Evolutionary conservation across 2,113 vertebrate species (phyloP).

Genomic region (Neolamprologus cancellatus): DNA sequence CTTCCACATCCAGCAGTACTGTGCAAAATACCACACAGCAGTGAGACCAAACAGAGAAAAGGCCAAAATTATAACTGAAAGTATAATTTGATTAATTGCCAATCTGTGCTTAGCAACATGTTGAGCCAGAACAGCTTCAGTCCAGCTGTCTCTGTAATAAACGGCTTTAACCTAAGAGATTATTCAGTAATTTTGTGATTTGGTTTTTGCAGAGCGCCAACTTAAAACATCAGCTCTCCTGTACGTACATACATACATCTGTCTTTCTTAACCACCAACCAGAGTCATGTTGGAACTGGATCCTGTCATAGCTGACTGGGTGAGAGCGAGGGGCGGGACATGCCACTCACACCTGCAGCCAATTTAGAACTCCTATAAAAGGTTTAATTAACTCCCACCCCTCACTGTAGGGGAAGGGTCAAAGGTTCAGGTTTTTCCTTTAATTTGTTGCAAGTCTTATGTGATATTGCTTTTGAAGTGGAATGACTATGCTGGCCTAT

Average conservation of each 20-base stretch:
- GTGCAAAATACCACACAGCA: background rate
- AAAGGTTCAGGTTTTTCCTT: background rate
- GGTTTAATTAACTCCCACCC: background rate
- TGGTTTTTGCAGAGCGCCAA: background rate
- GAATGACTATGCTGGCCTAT: background rate
- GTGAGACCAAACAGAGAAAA: background rate
- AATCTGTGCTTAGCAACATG: background rate
- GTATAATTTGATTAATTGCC: background rate
- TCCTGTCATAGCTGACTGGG: background rate
- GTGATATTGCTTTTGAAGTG: background rate
- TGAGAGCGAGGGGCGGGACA: background rate
- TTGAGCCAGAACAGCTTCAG: background rate
- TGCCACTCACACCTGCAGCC: background rate
- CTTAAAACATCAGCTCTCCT: background rate
- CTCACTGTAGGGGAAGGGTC: background rate
- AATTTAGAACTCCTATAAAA: background rate
- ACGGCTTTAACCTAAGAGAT: background rate
- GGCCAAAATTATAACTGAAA: background rate
- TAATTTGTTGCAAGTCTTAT: background rate
- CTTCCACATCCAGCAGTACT: background rate
- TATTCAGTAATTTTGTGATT: background rate
- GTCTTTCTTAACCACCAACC: background rate
- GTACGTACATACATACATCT: rapidly evolving
- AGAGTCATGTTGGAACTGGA: background rate
- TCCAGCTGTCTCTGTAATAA: background rate